These are phyloP conservation scores for Lophotriccus pileatus DNA, from an alignment of 2,797 vertebrate species.

Conservation along the genomic window DNA sequence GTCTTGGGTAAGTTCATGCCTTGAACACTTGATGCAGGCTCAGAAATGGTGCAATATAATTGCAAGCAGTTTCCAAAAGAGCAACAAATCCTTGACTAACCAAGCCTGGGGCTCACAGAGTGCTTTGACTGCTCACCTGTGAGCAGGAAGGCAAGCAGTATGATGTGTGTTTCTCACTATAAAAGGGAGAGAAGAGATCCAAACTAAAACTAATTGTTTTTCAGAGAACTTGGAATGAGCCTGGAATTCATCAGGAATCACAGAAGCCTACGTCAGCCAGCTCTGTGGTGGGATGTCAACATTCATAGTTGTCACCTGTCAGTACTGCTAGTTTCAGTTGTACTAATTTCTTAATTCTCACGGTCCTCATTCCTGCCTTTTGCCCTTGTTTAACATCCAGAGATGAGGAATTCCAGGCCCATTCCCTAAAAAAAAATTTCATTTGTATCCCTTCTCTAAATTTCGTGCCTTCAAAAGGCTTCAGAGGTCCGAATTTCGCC, in stretches of 20 bases:
- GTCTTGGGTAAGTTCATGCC: background rate
- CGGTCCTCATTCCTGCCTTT: background rate
- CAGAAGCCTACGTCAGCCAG: background rate
- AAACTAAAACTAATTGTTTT: background rate
- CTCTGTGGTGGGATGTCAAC: background rate
- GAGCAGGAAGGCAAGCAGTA: background rate
- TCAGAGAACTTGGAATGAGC: background rate
- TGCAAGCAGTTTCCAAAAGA: background rate
- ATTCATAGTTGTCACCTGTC: background rate
- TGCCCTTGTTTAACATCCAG: background rate
- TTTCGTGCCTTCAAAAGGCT: background rate
- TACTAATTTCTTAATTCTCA: background rate
- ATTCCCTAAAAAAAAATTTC: background rate
- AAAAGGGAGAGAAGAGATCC: background rate
- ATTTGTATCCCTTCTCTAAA: background rate
- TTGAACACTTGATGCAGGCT: background rate
- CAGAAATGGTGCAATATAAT: background rate
- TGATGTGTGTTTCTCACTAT: background rate
- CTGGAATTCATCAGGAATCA: background rate
- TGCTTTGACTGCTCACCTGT: background rate
- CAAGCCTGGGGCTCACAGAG: background rate
- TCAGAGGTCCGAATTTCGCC: background rate
- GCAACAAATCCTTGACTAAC: background rate
- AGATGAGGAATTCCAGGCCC: background rate
- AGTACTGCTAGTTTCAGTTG: background rate